phyloP scores from a whole-genome alignment of 1,140 invertebrate species.

The Drosophila bocki region DNA sequence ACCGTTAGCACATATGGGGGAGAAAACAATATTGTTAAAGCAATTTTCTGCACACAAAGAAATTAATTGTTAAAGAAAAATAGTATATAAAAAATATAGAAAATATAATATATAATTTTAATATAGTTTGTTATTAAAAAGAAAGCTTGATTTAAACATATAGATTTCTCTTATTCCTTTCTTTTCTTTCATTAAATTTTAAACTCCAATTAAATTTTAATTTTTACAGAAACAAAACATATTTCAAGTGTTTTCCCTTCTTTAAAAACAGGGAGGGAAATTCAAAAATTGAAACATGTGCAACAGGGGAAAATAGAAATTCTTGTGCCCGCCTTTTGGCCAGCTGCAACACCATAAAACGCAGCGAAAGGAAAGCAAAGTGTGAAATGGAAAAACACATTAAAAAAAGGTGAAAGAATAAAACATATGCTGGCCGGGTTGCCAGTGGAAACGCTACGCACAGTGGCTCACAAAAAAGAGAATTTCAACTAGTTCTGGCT shows the following conservation, averaged over 20 bases:
- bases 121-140: neutral
- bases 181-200: neutral
- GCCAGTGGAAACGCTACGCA: conserved; percentile 19
- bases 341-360: conserved; percentile 43
- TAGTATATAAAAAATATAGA: no score
- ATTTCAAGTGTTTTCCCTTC: conserved; percentile 1
- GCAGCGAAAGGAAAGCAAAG: conserved; percentile 20
- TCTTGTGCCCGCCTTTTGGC: conserved; percentile 1
- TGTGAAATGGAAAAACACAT: conserved; percentile 54
- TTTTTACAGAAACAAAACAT: neutral
- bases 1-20: conserved; percentile 21
- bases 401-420: conserved; percentile 41
- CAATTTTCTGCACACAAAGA: conserved; percentile 18
- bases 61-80: neutral
- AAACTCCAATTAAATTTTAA: neutral
- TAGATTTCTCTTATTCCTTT: no score
- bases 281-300: conserved; percentile 44
- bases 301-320: conserved; percentile 32
- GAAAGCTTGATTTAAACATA: neutral
- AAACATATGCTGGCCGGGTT: conserved; percentile 31
- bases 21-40: conserved; percentile 66
- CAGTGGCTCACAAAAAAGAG: conserved; percentile 31
- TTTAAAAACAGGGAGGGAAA: conserved; percentile 28
- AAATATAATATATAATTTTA: neutral
- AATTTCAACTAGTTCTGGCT: neutral